Base-by-base conservation (phyloP, 1,140 invertebrate species). In the Rhyzopertha dominica region DNA sequence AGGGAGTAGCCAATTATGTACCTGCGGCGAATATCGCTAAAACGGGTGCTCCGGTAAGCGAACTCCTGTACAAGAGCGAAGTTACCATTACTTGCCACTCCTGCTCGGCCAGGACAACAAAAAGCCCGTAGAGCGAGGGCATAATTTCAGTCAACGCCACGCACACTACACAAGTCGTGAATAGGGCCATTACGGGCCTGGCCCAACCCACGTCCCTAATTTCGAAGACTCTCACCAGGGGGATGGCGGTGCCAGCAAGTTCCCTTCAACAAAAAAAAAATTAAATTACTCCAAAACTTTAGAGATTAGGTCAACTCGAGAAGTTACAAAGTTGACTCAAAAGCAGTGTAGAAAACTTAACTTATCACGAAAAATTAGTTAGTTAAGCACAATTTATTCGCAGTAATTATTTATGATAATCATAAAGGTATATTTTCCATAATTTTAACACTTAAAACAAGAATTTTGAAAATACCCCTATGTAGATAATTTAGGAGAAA, bases 21-120 rank as follows among this genome's bases (percentile, higher is more conserved):
- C 77, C 80, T 46, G 72, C 78, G 35, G 77, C 77, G 54, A 81
- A 81, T 8, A 82, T 78, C 10, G 80, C 79, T 38, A 81, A 58
- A 1, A 81, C 76, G 1, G 79, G 79, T 58, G 78, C 81, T 9
- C 79, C 79, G 44, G 78, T 82, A 12, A 76, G 72, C 0, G 72
- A 63, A 53, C 76, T 81, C 54, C 79, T 75, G 52, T 80, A 81
- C 13, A 77, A 74, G 55, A 82, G 74, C 20, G 77, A 77, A 31
- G 76, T 70, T 7, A 78, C 75, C 14, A 82, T 62, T 2, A 81
- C 73, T 45, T 75, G 73, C 78, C 78, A 82, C 53, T 81, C 79
- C 1, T 77, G 74, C 12, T 74, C 77, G 2, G 77, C 77, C 46
- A 81, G 59, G 0, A 67, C 61, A 19, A 80, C 77, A 18, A 81